A percentile compares a stretch with the other conserved stretches of the same genome.
Conservation (phyloP, 2,113 vertebrate genomes). For the Myrmecophaga tridactyla region DNA sequence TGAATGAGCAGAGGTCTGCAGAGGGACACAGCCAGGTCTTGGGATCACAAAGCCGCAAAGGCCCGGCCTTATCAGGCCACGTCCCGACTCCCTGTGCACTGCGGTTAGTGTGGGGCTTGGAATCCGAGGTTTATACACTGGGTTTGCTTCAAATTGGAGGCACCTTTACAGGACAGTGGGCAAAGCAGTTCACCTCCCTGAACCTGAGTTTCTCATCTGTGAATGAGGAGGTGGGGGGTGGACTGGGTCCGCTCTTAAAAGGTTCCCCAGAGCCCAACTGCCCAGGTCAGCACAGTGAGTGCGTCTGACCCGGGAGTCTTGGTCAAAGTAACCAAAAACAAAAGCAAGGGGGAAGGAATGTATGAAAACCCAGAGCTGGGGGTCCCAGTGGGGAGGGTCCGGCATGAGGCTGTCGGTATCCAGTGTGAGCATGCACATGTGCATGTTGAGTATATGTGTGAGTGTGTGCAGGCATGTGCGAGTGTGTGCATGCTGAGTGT, state of each 20-base stretch:
- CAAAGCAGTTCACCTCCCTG: neutral
- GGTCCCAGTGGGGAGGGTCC: neutral
- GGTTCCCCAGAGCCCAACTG: neutral
- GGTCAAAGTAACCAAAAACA: neutral
- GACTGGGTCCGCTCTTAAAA: too few species aligned
- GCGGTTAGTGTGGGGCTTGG: neutral
- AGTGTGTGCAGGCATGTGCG: too few species aligned
- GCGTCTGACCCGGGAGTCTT: neutral
- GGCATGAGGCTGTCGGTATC: neutral
- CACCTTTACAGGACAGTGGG: fast-evolving
- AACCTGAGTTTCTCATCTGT: neutral
- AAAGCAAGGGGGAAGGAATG: neutral
- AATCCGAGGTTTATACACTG: neutral
- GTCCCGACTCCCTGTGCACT: neutral
- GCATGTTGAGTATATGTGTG: too few species aligned
- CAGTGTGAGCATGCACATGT: too few species aligned
- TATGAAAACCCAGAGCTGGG: fast-evolving
- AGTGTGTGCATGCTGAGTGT: too few species aligned
- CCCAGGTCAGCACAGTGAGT: neutral
- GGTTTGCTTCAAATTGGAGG: neutral
- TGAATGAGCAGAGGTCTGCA: neutral
- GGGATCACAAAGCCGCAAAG: too few species aligned
- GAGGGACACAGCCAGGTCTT: neutral
- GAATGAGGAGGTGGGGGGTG: fast-evolving
- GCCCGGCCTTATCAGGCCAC: fast-evolving